Base-by-base conservation (phyloP, 2,888 invertebrate genomes). In the Neoitamus cyanurus region DNA sequence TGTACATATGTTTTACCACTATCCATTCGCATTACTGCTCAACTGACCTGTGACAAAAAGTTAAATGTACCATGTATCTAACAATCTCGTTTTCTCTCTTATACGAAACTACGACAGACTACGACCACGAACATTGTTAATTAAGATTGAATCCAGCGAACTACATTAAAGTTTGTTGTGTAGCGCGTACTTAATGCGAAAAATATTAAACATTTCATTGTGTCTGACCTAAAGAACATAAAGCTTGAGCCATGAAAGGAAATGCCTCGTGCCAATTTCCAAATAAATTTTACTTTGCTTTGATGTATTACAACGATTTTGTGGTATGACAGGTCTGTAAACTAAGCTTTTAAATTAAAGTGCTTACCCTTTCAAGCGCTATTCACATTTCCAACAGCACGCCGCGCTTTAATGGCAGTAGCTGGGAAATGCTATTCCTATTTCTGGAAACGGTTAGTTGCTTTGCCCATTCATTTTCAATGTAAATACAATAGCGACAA, bases 401-500 rank as follows among this genome's bases (percentile, higher is more conserved):
- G 15, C 15, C 15, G 48, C n/a, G 48, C 48, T 48, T 48, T 48
- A 48, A 48, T 48, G 48, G 48, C 48, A 48, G 20, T 48, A n/a
- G 7, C 48, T 48, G 48, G 48, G 15, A 58, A 20, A 58, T 58
- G 20, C 20, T 15, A 58, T 58, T 15, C 25, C 58, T 58, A 58
- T 25, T 9, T 25, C 58, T 58, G 3, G 58, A n/a, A 72, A 15
- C 48, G 5, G 15, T 48, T n/a, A 20, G 34, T 15, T 73, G 9
- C 36, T 31, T 73, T 11, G 11, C 15, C 25, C 58, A 75, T 42
- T 42, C 42, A 25, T 37, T 75, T 37, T 42, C 42, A 25, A 13
- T 46, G 46, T 75, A 75, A 75, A 75, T 75, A 42, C 75, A 75
- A 37, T 9, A 46, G 42, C 30, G n/a, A 30, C 42, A 75, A 75